These are phyloP conservation scores for Diabrotica undecimpunctata DNA, from an alignment of 1,140 invertebrate genomes.

Conservation along the genomic window DNA sequence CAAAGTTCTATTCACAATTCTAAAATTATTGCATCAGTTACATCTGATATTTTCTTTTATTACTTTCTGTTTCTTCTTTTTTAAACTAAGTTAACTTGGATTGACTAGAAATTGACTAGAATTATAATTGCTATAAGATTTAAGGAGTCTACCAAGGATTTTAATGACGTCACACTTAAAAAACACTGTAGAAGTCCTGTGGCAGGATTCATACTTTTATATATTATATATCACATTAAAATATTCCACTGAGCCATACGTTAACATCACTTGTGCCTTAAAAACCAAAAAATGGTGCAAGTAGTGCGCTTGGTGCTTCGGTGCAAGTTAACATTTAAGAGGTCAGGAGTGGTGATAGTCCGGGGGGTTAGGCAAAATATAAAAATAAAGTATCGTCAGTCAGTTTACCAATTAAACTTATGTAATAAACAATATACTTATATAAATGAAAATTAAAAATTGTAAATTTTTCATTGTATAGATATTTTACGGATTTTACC, in stretches of 20 bases:
- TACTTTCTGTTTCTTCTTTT: conserved; percentile 23
- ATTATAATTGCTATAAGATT: conserved; percentile 18
- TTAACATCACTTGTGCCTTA: conserved; percentile 25
- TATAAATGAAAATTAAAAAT: too few relatives aligned
- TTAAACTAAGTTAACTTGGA: not conserved
- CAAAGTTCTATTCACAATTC: not conserved
- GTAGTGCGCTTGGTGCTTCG: conserved; percentile 22
- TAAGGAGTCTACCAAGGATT: conserved; percentile 33
- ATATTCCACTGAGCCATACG: conserved; percentile 25
- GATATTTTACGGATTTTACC: too few relatives aligned
- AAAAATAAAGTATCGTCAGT: too few relatives aligned
- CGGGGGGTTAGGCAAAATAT: too few relatives aligned
- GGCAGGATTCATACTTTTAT: conserved; percentile 25
- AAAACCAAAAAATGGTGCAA: conserved; percentile 19
- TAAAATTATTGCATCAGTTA: conserved; percentile 33
- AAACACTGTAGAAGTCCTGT: conserved; percentile 29
- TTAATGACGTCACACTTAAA: conserved; percentile 21
- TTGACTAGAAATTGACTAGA: conserved; percentile 20
- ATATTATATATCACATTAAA: conserved; percentile 32
- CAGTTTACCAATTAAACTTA: too few relatives aligned
- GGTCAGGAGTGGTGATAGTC: not conserved
- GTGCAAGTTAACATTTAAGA: not conserved
- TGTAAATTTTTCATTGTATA: too few relatives aligned
- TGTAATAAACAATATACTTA: too few relatives aligned
- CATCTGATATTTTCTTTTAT: conserved; percentile 32